Percentiles rank a stretch among this genome's conserved stretches.
Conservation (phyloP, 2,888 invertebrate species). For the Drosophila buzzatii region DNA sequence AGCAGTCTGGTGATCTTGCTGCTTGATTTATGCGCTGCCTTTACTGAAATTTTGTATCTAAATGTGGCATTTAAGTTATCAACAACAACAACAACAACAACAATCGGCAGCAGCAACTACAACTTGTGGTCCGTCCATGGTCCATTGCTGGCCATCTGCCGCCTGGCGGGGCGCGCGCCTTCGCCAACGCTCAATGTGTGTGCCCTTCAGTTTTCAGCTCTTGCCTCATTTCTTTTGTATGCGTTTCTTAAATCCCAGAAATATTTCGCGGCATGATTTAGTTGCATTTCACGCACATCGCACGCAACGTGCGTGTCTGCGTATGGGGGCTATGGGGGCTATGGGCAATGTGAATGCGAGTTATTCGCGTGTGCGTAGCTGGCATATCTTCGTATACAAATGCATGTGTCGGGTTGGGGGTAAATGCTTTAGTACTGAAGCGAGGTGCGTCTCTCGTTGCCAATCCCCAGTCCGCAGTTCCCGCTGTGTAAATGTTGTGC, state of each 20-base stretch:
- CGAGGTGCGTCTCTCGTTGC: slow-evolving; percentile 43
- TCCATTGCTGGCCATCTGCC: slow-evolving; percentile 66
- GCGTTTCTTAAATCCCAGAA: slow-evolving; percentile 73
- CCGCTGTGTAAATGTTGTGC: slow-evolving; percentile 54
- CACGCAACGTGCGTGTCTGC: slow-evolving; percentile 55
- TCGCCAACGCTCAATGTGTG: slow-evolving; percentile 27
- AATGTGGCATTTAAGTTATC: slow-evolving; percentile 80
- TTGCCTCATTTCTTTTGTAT: slow-evolving; percentile 51
- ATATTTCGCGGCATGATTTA: slow-evolving; percentile 80
- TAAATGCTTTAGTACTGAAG: neutral
- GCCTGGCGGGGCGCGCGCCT: slow-evolving; percentile 59
- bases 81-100: slow-evolving; percentile 66
- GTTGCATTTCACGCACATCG: slow-evolving; percentile 79
- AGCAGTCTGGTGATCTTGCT: slow-evolving; percentile 63
- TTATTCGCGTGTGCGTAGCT: slow-evolving; percentile 62
- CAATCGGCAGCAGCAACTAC: slow-evolving; percentile 17
- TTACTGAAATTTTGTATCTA: slow-evolving; percentile 80
- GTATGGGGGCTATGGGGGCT: slow-evolving; percentile 4
- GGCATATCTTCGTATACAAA: slow-evolving; percentile 51
- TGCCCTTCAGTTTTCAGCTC: slow-evolving; percentile 52
- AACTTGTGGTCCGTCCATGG: slow-evolving; percentile 25
- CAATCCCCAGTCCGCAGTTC: slow-evolving; percentile 21
- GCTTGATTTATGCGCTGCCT: slow-evolving; percentile 75
- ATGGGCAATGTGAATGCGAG: slow-evolving; percentile 53
- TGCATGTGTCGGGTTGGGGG: neutral